These are phyloP conservation scores for Pterocles burchelli DNA, from an alignment of 2,113 vertebrate species.

Conservation along the genomic window DNA sequence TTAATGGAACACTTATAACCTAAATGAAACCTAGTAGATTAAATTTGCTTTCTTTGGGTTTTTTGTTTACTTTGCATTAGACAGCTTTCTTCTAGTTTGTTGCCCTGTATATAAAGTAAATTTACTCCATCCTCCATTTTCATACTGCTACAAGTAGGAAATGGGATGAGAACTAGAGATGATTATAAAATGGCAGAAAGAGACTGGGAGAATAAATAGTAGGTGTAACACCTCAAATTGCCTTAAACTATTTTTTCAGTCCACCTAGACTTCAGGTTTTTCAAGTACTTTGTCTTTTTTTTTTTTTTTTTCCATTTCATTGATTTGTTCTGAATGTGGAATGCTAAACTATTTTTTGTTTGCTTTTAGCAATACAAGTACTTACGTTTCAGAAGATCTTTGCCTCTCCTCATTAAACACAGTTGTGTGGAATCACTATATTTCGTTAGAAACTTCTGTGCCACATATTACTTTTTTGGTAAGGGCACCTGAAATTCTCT, in stretches of 20 bases:
- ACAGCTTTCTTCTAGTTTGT: background rate
- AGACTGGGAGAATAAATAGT: background rate
- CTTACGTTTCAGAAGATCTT: slow-evolving; percentile 86
- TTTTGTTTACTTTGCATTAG: background rate
- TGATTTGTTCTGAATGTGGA: background rate
- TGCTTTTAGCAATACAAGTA: slow-evolving; percentile 91
- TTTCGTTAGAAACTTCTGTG: slow-evolving; percentile 85
- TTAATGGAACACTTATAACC: background rate
- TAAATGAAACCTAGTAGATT: background rate
- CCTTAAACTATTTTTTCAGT: background rate
- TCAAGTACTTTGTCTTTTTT: background rate
- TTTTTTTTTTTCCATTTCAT: background rate
- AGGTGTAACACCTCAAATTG: background rate
- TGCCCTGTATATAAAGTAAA: background rate
- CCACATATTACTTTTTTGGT: slow-evolving; percentile 92
- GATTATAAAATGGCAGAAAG: background rate
- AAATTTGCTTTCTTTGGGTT: background rate
- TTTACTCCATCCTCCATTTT: background rate
- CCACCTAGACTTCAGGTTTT: background rate
- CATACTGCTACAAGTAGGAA: background rate
- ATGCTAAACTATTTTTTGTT: background rate
- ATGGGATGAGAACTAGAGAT: background rate
- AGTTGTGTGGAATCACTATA: slow-evolving; percentile 88
- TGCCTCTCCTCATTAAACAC: slow-evolving; percentile 85
- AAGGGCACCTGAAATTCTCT: slow-evolving; percentile 39